Evolutionary conservation across 2,113 vertebrate genomes (phyloP).

Genomic region (Tamias sibiricus): DNA sequence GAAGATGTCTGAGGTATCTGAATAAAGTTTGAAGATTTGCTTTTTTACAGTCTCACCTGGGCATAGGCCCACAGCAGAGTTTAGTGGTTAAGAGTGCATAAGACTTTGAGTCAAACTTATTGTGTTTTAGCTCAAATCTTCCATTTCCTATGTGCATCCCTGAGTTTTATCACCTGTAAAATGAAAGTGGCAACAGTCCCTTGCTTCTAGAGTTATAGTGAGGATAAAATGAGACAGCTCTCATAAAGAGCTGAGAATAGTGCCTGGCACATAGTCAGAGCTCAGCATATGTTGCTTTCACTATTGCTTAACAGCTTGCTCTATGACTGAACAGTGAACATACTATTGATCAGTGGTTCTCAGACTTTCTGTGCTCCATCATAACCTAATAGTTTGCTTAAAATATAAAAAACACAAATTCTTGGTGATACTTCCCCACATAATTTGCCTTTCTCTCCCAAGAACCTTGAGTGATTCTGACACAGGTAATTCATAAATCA

Average conservation of each 20-base stretch:
- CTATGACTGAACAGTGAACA: not conserved
- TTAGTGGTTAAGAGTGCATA: not conserved
- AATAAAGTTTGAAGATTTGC: not conserved
- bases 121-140: slow-evolving; percentile 3
- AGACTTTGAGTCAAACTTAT: not conserved
- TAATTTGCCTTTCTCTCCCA: not conserved
- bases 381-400: not conserved
- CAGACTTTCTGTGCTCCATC: not conserved
- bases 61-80: not conserved
- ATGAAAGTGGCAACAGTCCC: not conserved
- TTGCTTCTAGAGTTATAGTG: not conserved
- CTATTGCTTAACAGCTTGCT: not conserved
- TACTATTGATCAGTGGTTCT: not conserved
- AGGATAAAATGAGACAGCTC: not conserved
- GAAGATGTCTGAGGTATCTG: not conserved
- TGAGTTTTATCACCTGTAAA: not conserved
- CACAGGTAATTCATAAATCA: not conserved
- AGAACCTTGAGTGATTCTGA: not conserved
- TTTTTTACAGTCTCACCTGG: not conserved
- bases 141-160: not conserved
- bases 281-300: slow-evolving; percentile 21
- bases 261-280: not conserved
- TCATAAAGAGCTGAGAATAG: not conserved
- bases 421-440: not conserved
- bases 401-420: not conserved